Conservation (phyloP, 2,888 invertebrate genomes). For the Drosophila buzzatii region DNA sequence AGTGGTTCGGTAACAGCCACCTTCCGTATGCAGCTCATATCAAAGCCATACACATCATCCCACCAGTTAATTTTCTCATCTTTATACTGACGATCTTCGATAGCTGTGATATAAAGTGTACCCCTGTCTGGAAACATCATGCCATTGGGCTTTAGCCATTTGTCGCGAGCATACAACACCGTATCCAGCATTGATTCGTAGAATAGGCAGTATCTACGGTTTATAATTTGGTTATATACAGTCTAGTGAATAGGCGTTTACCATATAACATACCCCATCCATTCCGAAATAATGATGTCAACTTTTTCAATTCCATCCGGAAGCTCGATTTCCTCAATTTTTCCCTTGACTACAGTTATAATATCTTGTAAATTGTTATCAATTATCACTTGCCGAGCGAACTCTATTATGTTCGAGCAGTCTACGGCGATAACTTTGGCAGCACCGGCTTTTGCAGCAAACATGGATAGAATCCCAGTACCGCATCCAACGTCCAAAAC, state of each 20-base stretch:
- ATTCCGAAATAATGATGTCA: conserved; percentile 94
- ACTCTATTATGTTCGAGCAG: conserved; percentile 99
- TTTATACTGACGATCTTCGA: conserved; percentile 99
- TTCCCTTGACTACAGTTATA: conserved; percentile 94
- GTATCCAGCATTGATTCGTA: conserved; percentile 99
- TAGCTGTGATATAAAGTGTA: conserved; percentile 96
- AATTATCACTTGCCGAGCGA: conserved; percentile 97
- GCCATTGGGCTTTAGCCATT: conserved; percentile 97
- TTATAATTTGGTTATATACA: neutral
- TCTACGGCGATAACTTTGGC: conserved; percentile 98
- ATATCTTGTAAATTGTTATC: conserved; percentile 92
- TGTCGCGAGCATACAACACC: conserved; percentile 98
- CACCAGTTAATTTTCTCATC: conserved; percentile 99
- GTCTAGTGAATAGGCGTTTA: neutral
- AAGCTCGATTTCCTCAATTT: conserved; percentile 97
- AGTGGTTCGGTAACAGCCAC: conserved; percentile 99
- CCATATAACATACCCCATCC: conserved; percentile 89
- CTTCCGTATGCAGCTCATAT: conserved; percentile 99
- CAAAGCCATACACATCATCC: conserved; percentile 99
- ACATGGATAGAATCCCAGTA: conserved; percentile 99
- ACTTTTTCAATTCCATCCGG: conserved; percentile 96
- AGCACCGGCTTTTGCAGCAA: conserved; percentile 99
- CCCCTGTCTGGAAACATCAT: conserved; percentile 97
- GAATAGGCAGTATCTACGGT: conserved; percentile 91
- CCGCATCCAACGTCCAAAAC: conserved; percentile 99